phyloP scores from a whole-genome alignment of 2,113 vertebrate species.

The Xiphophorus hellerii region DNA sequence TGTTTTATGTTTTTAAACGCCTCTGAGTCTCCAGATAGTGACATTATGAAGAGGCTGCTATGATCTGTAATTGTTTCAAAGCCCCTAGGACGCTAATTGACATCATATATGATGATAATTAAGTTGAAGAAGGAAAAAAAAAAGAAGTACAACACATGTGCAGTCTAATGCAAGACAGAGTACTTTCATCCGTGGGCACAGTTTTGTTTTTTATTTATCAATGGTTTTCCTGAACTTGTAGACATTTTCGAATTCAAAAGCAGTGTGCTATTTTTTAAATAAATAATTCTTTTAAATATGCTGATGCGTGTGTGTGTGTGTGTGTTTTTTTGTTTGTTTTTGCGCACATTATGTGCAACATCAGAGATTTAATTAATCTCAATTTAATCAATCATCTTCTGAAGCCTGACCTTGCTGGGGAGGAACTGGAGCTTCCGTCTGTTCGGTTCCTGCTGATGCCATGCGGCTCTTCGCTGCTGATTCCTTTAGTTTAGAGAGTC shows the following conservation, averaged over 20 bases:
- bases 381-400: slow-evolving; percentile 63
- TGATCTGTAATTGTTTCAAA: slow-evolving; percentile 19
- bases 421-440: slow-evolving; percentile 28
- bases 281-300: slow-evolving; percentile 51
- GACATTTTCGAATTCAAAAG: slow-evolving; percentile 39
- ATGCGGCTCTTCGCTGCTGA: slow-evolving; percentile 50
- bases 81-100: slow-evolving; percentile 1
- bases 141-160: background rate
- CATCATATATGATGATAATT: slow-evolving; percentile 15
- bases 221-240: slow-evolving; percentile 9
- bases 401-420: slow-evolving; percentile 63
- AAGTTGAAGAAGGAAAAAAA: background rate
- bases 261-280: slow-evolving; percentile 58
- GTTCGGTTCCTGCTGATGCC: slow-evolving; percentile 60
- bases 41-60: slow-evolving; percentile 27
- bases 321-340: too few relatives aligned
- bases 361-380: slow-evolving; percentile 53
- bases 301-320: slow-evolving; percentile 24
- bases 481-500: slow-evolving; percentile 71
- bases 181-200: background rate
- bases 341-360: slow-evolving; percentile 28
- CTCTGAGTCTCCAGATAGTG: slow-evolving; percentile 1
- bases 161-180: background rate
- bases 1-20: slow-evolving; percentile 2
- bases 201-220: too few relatives aligned